Evolutionary conservation across 1,140 invertebrate species (phyloP).

Genomic region (Aphis gossypii): DNA sequence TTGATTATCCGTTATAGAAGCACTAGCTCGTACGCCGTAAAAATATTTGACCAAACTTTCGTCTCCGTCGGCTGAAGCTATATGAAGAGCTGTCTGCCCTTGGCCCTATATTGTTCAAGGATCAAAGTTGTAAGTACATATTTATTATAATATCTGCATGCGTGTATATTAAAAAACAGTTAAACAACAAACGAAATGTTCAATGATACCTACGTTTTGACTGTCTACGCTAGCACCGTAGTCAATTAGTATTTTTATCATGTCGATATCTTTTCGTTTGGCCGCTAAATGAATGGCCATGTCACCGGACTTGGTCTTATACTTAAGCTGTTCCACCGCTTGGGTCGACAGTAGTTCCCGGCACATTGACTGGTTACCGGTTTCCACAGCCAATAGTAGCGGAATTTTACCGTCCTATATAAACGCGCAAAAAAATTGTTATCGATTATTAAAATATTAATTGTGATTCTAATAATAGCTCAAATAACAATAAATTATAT

Average conservation of each 20-base stretch:
- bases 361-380: constrained; percentile 91
- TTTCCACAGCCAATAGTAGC: constrained; percentile 89
- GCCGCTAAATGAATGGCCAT: constrained; percentile 91
- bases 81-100: constrained; percentile 91
- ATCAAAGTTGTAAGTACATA: constrained; percentile 32
- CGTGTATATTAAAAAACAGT: background rate
- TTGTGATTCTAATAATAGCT: background rate
- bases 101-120: constrained; percentile 70
- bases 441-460: background rate
- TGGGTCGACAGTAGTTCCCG: constrained; percentile 85
- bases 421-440: constrained; percentile 58
- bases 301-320: constrained; percentile 80
- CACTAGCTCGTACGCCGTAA: constrained; percentile 90
- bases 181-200: background rate
- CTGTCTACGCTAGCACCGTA: constrained; percentile 89
- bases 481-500: background rate
- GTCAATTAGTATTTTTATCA: constrained; percentile 89
- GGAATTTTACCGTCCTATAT: constrained; percentile 90
- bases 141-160: background rate
- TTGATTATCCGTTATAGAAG: constrained; percentile 92
- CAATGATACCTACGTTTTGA: constrained; percentile 73
- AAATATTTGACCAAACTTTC: constrained; percentile 94
- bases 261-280: constrained; percentile 86
- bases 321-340: constrained; percentile 80
- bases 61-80: constrained; percentile 94